A percentile compares a stretch with the other conserved stretches of the same genome.
phyloP scores from a whole-genome alignment of 2,113 vertebrate genomes.

The Acrocephalus kingi region DNA sequence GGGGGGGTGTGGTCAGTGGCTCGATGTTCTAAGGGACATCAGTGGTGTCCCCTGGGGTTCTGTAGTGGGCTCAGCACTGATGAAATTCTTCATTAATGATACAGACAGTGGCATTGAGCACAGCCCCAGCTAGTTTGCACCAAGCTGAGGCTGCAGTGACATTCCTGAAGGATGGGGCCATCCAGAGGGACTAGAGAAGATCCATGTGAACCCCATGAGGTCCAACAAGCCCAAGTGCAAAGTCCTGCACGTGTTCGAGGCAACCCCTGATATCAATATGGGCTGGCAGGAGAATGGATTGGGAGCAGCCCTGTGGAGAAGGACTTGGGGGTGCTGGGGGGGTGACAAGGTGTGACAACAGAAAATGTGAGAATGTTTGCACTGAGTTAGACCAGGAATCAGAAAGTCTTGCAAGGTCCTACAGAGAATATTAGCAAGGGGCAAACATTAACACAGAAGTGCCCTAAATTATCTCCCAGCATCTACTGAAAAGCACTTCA shows the following conservation, averaged over 20 bases:
- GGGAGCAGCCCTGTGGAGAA: neutral
- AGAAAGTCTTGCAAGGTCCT: neutral
- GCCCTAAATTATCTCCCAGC: neutral
- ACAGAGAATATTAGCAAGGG: neutral
- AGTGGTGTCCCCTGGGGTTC: fast-evolving
- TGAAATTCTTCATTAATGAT: neutral
- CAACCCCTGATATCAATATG: neutral
- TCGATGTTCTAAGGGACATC: neutral
- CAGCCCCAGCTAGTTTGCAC: neutral
- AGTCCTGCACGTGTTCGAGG: neutral
- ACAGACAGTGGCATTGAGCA: neutral
- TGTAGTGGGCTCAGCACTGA: neutral
- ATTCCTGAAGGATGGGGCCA: neutral
- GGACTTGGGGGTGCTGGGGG: neutral
- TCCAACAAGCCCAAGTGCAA: neutral
- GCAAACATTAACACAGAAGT: neutral
- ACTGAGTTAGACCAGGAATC: neutral
- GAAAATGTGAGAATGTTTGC: neutral
- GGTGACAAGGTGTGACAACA: neutral
- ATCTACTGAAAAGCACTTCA: neutral
- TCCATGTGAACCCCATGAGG: neutral
- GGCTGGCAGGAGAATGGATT: neutral
- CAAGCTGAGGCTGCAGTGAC: neutral
- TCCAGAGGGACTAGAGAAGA: neutral
- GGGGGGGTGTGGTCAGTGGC: too few relatives aligned